Evolutionary conservation across 2,797 vertebrate genomes (phyloP).

Genomic region (Chloroceryle amazona): DNA sequence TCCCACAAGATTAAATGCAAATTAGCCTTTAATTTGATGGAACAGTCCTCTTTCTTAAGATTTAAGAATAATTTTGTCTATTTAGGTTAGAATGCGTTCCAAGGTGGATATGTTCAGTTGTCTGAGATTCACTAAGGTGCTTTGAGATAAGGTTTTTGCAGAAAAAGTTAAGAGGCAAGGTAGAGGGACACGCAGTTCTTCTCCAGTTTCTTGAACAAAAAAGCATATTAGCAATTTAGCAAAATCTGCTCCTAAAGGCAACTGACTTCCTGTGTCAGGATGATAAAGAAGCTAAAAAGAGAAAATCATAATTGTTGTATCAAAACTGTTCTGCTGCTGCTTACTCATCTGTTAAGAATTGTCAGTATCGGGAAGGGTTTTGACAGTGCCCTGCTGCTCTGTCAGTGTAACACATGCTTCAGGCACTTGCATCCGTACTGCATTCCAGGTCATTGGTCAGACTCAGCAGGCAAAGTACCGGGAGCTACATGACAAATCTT

Average conservation of each 20-base stretch:
- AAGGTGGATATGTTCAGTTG: background rate
- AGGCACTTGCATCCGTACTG: slow-evolving; percentile 86
- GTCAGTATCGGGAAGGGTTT: slow-evolving; percentile 86
- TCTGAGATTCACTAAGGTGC: background rate
- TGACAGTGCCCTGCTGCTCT: slow-evolving; percentile 91
- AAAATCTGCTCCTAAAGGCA: slow-evolving; percentile 28
- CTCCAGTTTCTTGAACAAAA: background rate
- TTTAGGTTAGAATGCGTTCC: background rate
- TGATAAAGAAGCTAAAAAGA: slow-evolving; percentile 72
- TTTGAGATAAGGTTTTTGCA: background rate
- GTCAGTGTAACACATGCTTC: slow-evolving; percentile 88
- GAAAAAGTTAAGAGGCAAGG: background rate
- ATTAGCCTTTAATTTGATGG: background rate
- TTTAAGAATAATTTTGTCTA: background rate
- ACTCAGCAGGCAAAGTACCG: slow-evolving; percentile 82
- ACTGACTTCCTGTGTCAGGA: slow-evolving; percentile 64
- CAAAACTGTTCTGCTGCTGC: slow-evolving; percentile 82
- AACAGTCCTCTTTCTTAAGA: background rate
- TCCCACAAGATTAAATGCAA: background rate
- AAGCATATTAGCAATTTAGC: background rate
- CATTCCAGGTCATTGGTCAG: slow-evolving; percentile 92
- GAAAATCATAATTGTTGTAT: slow-evolving; percentile 82
- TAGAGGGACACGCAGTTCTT: background rate
- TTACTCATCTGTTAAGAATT: slow-evolving; percentile 91
- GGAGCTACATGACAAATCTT: slow-evolving; percentile 85